Percentiles rank a stretch among this genome's conserved stretches.
phyloP scores from a whole-genome alignment of 2,797 vertebrate species.

The Chloroceryle inda region DNA sequence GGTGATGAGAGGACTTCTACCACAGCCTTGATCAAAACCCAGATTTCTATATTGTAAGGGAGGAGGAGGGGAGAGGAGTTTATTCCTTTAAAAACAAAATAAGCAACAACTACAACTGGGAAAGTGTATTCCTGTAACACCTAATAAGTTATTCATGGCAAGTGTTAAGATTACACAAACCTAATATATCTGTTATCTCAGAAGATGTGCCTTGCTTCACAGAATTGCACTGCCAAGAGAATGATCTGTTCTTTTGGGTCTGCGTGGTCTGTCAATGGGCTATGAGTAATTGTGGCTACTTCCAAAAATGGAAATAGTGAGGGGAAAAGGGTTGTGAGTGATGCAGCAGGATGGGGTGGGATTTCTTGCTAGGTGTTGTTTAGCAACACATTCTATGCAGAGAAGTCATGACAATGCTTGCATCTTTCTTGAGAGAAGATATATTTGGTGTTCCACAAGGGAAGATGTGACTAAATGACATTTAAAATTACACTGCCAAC shows the following conservation, averaged over 20 bases:
- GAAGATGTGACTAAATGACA: background rate
- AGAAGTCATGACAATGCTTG: background rate
- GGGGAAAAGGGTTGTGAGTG: background rate
- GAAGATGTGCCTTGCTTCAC: background rate
- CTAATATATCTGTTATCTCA: background rate
- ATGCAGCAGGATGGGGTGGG: background rate
- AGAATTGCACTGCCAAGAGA: background rate
- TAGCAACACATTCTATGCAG: accelerated
- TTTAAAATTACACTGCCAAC: background rate
- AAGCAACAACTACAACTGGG: background rate
- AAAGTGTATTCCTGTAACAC: background rate
- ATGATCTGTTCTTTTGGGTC: background rate
- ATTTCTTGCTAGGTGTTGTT: background rate
- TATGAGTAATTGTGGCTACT: background rate
- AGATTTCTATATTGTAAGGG: background rate
- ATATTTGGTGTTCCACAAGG: background rate
- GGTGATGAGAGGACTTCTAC: background rate
- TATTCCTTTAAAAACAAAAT: background rate
- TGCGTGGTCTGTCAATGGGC: background rate
- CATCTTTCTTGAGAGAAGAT: background rate
- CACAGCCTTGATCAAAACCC: background rate
- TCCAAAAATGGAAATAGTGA: background rate
- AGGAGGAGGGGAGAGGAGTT: background rate
- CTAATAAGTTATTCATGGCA: background rate
- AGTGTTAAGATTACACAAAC: background rate